phyloP scores from a whole-genome alignment of 1,140 invertebrate species.

The Atta texana region DNA sequence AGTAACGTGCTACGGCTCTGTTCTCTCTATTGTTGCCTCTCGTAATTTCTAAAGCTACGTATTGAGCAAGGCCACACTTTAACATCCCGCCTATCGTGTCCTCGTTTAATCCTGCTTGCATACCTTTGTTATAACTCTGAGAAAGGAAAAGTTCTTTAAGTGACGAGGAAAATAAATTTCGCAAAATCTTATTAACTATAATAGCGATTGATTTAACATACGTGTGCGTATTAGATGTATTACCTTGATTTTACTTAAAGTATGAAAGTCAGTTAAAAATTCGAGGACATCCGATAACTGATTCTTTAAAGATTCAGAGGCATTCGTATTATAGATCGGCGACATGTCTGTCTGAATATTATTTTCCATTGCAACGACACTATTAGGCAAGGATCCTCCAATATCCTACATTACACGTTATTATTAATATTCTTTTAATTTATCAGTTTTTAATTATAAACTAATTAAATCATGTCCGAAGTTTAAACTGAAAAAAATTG shows the following conservation, averaged over 20 bases:
- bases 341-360: constrained; percentile 86
- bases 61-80: constrained; percentile 98
- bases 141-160: constrained; percentile 65
- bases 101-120: constrained; percentile 94
- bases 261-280: constrained; percentile 98
- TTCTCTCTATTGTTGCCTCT: constrained; percentile 94
- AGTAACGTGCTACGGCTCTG: constrained; percentile 92
- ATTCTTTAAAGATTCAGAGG: constrained; percentile 96
- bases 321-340: constrained; percentile 92
- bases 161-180: background rate
- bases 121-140: constrained; percentile 93
- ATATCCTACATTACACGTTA: constrained; percentile 88
- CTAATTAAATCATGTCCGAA: background rate
- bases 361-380: constrained; percentile 86
- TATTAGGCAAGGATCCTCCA: constrained; percentile 91
- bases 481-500: background rate
- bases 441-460: background rate
- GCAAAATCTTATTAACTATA: background rate
- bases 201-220: background rate
- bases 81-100: constrained; percentile 98
- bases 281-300: constrained; percentile 98
- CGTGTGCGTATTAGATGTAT: background rate
- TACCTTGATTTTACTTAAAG: constrained; percentile 98
- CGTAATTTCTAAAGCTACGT: constrained; percentile 96
- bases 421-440: constrained; percentile 27